Percentiles rank a stretch among this genome's conserved stretches.
These are phyloP conservation scores for Choristoneura rosaceana DNA, from an alignment of 2,888 invertebrate species.

Conservation along the genomic window DNA sequence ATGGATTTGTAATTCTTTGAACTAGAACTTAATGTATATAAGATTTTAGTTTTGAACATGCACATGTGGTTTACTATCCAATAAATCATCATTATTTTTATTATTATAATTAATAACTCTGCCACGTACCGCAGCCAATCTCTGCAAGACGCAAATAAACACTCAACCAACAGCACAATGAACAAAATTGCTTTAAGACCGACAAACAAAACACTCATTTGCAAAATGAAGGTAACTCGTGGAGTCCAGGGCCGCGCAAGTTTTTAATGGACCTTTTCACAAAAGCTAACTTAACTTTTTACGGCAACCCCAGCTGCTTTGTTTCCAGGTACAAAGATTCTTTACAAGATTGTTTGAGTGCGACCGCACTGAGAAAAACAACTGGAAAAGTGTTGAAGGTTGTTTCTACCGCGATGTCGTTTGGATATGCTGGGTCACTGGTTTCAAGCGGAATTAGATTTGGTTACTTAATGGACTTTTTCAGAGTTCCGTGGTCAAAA, in stretches of 20 bases:
- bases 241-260: not conserved
- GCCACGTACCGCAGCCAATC: not conserved
- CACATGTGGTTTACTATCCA: no score
- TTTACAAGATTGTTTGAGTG: conserved; percentile 20
- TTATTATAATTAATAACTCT: no score
- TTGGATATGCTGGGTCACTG: not conserved
- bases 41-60: no score
- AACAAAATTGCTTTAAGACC: conserved; percentile 8
- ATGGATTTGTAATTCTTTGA: no score
- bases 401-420: not conserved
- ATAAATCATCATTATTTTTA: no score
- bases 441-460: not conserved
- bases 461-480: not conserved
- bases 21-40: no score
- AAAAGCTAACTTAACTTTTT: conserved; percentile 27
- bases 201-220: conserved; percentile 21
- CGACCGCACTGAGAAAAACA: not conserved
- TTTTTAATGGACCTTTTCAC: conserved; percentile 29
- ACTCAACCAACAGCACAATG: conserved; percentile 7
- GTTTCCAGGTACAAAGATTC: conserved; percentile 16
- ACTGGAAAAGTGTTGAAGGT: conserved; percentile 2
- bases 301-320: conserved; percentile 16
- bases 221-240: not conserved
- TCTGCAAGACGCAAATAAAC: not conserved
- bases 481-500: no score